Evolutionary conservation across 1,140 invertebrate genomes (phyloP).

Genomic region (Phenacoccus solenopsis): DNA sequence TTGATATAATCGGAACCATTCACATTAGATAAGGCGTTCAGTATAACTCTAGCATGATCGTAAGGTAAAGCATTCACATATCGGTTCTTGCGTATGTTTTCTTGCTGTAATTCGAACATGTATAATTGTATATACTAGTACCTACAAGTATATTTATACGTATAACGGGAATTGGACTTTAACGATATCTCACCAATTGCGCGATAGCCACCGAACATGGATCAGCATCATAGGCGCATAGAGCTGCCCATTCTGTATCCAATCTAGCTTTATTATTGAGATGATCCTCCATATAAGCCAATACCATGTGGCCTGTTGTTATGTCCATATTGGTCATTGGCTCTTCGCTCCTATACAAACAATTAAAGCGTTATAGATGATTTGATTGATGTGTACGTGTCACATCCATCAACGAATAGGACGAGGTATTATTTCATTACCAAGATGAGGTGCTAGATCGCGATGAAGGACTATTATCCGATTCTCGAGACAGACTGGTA

Average conservation of each 20-base stretch:
- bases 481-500: constrained; percentile 64
- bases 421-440: constrained; percentile 35
- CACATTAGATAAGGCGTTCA: constrained; percentile 73
- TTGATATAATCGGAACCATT: constrained; percentile 85
- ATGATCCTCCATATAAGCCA: constrained; percentile 99
- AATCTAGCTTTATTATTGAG: constrained; percentile 90
- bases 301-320: constrained; percentile 95
- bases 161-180: no score
- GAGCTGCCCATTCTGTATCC: constrained; percentile 89
- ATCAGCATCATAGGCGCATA: constrained; percentile 89
- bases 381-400: background rate
- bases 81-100: constrained; percentile 75
- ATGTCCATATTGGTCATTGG: constrained; percentile 97
- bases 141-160: background rate
- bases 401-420: no score
- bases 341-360: constrained; percentile 69
- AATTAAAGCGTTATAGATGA: background rate
- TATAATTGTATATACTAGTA: background rate
- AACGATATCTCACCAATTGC: constrained; percentile 31
- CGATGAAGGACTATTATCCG: constrained; percentile 65
- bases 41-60: constrained; percentile 78
- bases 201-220: constrained; percentile 67
- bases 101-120: constrained; percentile 38
- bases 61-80: constrained; percentile 73
- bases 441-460: constrained; percentile 93